Evolutionary conservation across 2,888 invertebrate species (phyloP), one percentile per base, ranked within the genome.

Genomic region (Acanthosepion lycidas): DNA sequence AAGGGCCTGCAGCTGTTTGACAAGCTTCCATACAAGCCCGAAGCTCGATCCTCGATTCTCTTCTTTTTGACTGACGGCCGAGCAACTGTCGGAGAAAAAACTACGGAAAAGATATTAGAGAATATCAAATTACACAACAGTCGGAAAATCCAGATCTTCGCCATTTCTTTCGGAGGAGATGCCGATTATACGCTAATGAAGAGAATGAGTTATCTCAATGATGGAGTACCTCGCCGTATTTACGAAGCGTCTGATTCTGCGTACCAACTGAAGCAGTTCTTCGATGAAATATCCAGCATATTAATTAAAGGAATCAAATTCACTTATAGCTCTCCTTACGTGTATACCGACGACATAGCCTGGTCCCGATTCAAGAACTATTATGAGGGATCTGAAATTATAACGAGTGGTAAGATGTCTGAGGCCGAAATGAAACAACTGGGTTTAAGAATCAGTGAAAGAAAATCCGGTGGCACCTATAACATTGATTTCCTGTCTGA

Each of bases 171-270:
- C 96, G 98, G 98, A 1, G 98, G 98, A 95, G 98, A 98, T 95
- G 98, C 98, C 0, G 98, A 98, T 97, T 98, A 98, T 96, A 97
- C 98, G 48, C 98, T 98, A 97, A 97, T 98, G 49, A 98, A 98
- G 96, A 98, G 98, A 96, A 96, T 98, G 93, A 98, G 98, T 0
- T 97, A 98, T n/a, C 98, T 98, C 94, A 98, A 98, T 97, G 98
- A 98, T 92, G 98, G 98, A 12, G 98, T 98, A 97, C 98, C 98
- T 96, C 97, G 98, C 12, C 98, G 98, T 97, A 98, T 98, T 48
- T 98, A 98, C 97, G 98, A 98, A 97, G 98, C 98, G 18, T 98
- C 98, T 0, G 98, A 98, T 97, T 98, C 98, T 0, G 98, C 98
- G 95, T 97, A 98, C 94, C 98, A 98, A 97, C 97, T 98, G 92